phyloP scores from a whole-genome alignment of 2,888 invertebrate species.

The Eulithis testata region DNA sequence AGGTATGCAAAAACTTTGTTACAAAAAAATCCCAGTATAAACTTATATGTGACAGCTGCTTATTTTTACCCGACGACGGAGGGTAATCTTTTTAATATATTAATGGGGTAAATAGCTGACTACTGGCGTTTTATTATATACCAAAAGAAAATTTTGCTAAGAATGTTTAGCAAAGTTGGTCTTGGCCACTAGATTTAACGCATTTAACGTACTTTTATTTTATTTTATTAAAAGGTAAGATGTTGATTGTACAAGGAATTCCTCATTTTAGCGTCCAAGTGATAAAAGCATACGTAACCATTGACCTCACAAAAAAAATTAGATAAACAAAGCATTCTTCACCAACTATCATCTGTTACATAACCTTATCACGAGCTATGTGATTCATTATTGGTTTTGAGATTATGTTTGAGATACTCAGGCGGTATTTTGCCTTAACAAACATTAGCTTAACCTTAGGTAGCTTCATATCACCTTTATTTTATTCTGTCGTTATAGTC shows the following conservation, averaged over 20 bases:
- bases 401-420: conserved; percentile 56
- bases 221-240: too few species aligned
- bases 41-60: too few species aligned
- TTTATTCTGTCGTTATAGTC: conserved; percentile 53
- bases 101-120: too few species aligned
- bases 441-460: conserved; percentile 55
- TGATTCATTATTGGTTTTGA: conserved; percentile 69
- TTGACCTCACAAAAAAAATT: conserved; percentile 19
- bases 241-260: neutral
- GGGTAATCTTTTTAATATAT: too few species aligned
- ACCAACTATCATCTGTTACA: conserved; percentile 26
- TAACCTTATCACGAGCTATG: conserved; percentile 28
- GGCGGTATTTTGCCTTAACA: conserved; percentile 53
- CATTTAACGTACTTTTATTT: too few species aligned
- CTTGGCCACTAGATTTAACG: too few species aligned
- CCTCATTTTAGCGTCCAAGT: neutral
- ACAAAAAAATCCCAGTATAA: too few species aligned
- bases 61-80: too few species aligned
- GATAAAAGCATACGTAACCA: conserved; percentile 15
- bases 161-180: too few species aligned
- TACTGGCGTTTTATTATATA: too few species aligned
- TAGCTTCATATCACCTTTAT: conserved; percentile 33
- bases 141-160: too few species aligned
- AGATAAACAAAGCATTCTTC: conserved; percentile 23
- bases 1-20: too few species aligned